Conservation (phyloP, 1,140 invertebrate genomes). For the Ceratosolen fusciceps region DNA sequence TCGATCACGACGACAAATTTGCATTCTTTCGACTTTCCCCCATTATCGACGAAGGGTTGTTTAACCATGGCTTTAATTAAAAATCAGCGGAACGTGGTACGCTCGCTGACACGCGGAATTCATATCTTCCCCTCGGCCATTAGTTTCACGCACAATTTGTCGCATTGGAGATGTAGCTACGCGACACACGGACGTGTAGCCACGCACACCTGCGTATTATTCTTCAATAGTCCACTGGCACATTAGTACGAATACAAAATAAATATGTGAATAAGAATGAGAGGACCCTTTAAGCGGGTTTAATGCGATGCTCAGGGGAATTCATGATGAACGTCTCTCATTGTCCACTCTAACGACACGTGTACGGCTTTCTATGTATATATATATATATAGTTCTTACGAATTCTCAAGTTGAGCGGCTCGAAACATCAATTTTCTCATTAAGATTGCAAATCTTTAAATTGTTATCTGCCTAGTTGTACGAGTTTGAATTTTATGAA, state of each 20-base stretch:
- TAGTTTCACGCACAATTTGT: conserved; percentile 60
- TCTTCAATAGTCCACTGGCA: conserved; percentile 53
- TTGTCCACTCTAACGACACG: not conserved
- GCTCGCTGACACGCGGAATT: conserved; percentile 54
- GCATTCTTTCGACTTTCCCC: not conserved
- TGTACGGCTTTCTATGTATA: not conserved
- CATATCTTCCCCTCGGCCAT: conserved; percentile 54
- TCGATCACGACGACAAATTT: not conserved
- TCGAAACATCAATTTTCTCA: no score
- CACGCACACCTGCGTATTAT: conserved; percentile 57
- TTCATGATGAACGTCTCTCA: not conserved
- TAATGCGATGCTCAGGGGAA: not conserved
- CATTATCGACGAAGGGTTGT: not conserved
- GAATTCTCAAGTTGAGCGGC: no score
- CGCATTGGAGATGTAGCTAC: conserved; percentile 49
- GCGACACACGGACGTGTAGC: conserved; percentile 3
- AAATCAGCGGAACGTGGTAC: conserved; percentile 38
- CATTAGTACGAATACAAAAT: conserved; percentile 55
- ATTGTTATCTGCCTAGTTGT: no score
- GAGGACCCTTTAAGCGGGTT: not conserved
- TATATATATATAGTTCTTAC: no score
- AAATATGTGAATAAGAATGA: conserved; percentile 50
- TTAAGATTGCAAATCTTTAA: no score
- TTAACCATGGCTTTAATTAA: conserved; percentile 39
- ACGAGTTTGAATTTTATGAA: no score